A percentile compares a stretch with the other conserved stretches of the same genome.
These are phyloP conservation scores for Alsophila aescularia DNA, from an alignment of 2,888 invertebrate genomes.

Conservation along the genomic window DNA sequence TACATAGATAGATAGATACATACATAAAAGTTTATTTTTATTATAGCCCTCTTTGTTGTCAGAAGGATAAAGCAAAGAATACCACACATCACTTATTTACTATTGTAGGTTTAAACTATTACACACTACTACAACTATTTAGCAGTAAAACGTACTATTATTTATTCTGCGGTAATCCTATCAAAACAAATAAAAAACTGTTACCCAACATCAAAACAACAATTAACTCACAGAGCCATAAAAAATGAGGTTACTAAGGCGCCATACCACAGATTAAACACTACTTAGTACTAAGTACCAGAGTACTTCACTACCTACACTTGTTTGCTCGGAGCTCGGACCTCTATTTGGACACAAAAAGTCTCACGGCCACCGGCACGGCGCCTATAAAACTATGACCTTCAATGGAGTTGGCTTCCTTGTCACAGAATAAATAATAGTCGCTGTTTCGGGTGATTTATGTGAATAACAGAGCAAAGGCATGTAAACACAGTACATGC, in stretches of 20 bases:
- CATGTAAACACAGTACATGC: too few species aligned
- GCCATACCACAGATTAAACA: conserved; percentile 1
- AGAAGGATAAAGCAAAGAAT: too few species aligned
- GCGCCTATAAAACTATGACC: conserved; percentile 25
- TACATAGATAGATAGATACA: too few species aligned
- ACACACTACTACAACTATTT: too few species aligned
- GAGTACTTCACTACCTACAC: neutral
- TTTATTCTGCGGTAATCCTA: neutral
- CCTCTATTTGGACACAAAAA: conserved; percentile 10
- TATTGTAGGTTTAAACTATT: too few species aligned
- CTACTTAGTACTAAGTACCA: neutral
- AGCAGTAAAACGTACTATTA: too few species aligned
- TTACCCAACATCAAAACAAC: conserved; percentile 13
- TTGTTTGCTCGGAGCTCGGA: conserved; percentile 2
- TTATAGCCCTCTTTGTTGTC: too few species aligned
- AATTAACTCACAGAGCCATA: conserved; percentile 6
- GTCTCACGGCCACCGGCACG: conserved; percentile 25
- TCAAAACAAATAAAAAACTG: conserved; percentile 8
- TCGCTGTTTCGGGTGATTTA: conserved; percentile 19
- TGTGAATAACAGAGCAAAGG: neutral
- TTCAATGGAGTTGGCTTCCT: conserved; percentile 22
- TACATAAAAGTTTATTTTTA: too few species aligned
- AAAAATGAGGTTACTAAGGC: conserved; percentile 19
- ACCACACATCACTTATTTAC: too few species aligned
- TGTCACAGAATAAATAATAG: too few species aligned